Evolutionary conservation across 2,797 vertebrate species (phyloP).

Genomic region (Neosilurus mollespiculum): DNA sequence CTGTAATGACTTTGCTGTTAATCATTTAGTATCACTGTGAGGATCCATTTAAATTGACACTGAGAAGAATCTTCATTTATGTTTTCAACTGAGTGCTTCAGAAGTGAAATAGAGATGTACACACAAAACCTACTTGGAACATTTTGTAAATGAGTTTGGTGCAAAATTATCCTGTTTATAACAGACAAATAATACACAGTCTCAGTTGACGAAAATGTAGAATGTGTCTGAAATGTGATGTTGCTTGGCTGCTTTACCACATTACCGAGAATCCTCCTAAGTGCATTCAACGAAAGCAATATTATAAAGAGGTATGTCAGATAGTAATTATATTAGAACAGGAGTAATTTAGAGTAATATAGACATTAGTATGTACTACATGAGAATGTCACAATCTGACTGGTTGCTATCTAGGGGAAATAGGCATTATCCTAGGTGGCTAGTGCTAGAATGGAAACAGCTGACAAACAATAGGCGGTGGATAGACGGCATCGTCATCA

Average conservation of each 20-base stretch:
- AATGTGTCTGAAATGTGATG: background rate
- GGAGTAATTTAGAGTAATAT: background rate
- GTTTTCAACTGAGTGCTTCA: background rate
- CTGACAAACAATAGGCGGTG: too few species aligned
- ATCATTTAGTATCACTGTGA: background rate
- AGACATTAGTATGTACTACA: background rate
- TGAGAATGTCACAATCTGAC: too few species aligned
- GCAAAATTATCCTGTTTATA: background rate
- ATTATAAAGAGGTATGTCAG: slow-evolving; percentile 3
- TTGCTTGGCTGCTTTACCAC: background rate
- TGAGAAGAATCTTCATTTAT: slow-evolving; percentile 8
- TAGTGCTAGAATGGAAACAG: too few species aligned
- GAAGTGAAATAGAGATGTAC: slow-evolving; percentile 11
- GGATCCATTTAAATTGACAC: slow-evolving; percentile 18
- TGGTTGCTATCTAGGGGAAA: too few species aligned
- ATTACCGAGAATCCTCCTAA: slow-evolving; percentile 4
- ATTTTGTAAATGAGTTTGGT: slow-evolving; percentile 4
- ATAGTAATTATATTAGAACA: background rate
- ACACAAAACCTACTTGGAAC: background rate
- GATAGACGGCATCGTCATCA: too few species aligned
- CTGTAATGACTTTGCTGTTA: slow-evolving; percentile 10
- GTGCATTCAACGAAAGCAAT: slow-evolving; percentile 35
- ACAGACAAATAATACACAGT: slow-evolving; percentile 2
- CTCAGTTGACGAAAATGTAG: background rate
- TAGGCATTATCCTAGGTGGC: too few species aligned